Base-by-base conservation (phyloP, 2,113 vertebrate species). In the Ameiurus melas region DNA sequence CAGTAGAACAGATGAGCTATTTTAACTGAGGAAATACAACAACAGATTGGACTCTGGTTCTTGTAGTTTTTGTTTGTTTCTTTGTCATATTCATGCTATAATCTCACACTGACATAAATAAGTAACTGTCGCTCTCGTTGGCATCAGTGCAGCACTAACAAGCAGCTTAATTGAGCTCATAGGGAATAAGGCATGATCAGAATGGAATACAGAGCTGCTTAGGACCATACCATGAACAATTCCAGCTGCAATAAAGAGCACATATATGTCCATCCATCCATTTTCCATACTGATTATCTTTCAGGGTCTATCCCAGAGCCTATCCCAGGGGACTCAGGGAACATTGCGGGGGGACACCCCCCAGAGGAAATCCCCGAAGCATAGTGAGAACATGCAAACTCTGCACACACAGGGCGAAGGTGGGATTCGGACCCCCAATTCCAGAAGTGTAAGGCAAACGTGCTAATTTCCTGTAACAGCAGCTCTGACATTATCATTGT, bases 1-100 rank as follows among this genome's bases (percentile, higher is more conserved):
- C 16, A 62, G 70, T 87, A 70, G 73, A 91, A 83, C 20, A 86
- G 70, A 85, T 62, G 53, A 70, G 73, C 25, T 60, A 25, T 84
- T 80, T 68, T 39, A 25, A 53, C 36, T 75, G 6, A 33, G 30
- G 19, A 51, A 83, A 79, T 53, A 19, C 19, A 9, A 39, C 66
- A 87, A 64, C 55, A 85, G 36, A 57, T 47, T 47, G 12, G 71
- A 86, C 7, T 39, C 87, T 79, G 20, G 30, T 16, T 36, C 84
- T 85, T 58, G 33, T 22, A 55, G 85, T 36, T 86, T 62, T 20
- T 51, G 10, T 55, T 66, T 19, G 39, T 17, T 36, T 43, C 4
- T 66, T 78, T 78, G 57, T 53, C 19, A 51, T 85, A 71, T 43
- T 43, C 6, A 20, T 14, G 27, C 36, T 62, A 47, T 79, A 58